phyloP scores from a whole-genome alignment of 2,797 vertebrate species.

The Xyrichtys novacula region DNA sequence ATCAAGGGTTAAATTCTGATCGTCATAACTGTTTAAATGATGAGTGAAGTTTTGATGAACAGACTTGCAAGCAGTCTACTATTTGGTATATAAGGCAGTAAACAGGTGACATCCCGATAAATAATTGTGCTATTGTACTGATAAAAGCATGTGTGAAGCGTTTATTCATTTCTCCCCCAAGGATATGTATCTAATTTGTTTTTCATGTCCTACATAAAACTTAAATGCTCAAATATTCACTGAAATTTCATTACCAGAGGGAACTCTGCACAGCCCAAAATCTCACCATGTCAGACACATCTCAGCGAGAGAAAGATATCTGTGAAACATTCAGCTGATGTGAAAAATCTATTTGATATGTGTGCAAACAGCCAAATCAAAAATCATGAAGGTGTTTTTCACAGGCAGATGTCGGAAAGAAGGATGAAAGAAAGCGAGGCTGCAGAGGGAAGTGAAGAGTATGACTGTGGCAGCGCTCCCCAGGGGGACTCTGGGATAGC shows the following conservation, averaged over 20 bases:
- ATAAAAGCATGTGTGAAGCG: not conserved
- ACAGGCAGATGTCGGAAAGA: slow-evolving; percentile 34
- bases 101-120: not conserved
- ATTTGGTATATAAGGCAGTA: not conserved
- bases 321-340: slow-evolving; percentile 6
- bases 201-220: not conserved
- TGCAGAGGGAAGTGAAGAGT: slow-evolving; percentile 73
- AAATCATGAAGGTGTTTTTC: slow-evolving; percentile 25
- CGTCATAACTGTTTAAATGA: not conserved
- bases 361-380: slow-evolving; percentile 16
- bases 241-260: not conserved
- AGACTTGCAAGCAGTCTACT: not conserved
- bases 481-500: slow-evolving; percentile 78
- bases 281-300: not conserved
- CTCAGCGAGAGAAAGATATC: slow-evolving; percentile 1
- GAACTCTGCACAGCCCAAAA: slow-evolving; percentile 4
- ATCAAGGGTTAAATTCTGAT: not conserved
- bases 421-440: slow-evolving; percentile 28
- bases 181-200: not conserved
- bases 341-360: slow-evolving; percentile 5
- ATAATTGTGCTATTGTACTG: not conserved
- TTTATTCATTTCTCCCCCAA: not conserved
- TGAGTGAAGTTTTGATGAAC: not conserved
- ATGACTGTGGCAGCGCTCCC: slow-evolving; percentile 75
- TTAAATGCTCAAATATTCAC: not conserved